Conservation (phyloP, 2,797 vertebrate species). For the Clarias platycephalus region DNA sequence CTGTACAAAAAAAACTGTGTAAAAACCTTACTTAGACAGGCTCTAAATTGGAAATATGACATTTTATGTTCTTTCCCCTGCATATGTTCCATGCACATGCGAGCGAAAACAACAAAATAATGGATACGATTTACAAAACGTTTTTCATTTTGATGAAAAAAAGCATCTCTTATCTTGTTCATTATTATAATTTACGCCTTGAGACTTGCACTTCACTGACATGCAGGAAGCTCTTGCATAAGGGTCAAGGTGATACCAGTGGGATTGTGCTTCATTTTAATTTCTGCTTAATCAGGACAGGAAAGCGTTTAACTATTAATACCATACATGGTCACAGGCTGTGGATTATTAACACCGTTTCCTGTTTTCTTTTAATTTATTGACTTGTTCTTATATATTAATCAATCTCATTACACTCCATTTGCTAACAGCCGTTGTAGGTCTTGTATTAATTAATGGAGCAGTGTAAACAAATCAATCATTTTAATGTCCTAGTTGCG, state of each 20-base stretch:
- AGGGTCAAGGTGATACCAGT: neutral
- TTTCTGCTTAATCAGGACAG: constrained; percentile 11
- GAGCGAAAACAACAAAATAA: neutral
- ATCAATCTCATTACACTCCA: constrained; percentile 28
- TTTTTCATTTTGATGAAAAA: neutral
- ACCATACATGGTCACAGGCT: constrained; percentile 28
- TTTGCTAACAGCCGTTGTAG: neutral
- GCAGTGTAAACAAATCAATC: neutral
- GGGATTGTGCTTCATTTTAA: neutral
- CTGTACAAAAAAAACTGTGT: neutral
- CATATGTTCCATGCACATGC: neutral
- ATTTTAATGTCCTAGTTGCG: neutral
- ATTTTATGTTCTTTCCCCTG: too few species aligned
- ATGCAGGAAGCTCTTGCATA: neutral
- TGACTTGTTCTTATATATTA: constrained; percentile 28
- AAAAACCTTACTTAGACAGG: neutral
- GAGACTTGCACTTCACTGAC: neutral
- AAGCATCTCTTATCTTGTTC: neutral
- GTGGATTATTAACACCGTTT: constrained; percentile 51
- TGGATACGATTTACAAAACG: neutral
- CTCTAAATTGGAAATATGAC: neutral
- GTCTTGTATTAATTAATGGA: constrained; percentile 17
- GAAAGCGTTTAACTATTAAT: constrained; percentile 6
- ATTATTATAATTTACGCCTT: neutral
- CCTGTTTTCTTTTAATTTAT: constrained; percentile 42